Percentiles rank a stretch among this genome's conserved stretches.
phyloP scores from a whole-genome alignment of 2,113 vertebrate genomes.

The Ginglymostoma cirratum region DNA sequence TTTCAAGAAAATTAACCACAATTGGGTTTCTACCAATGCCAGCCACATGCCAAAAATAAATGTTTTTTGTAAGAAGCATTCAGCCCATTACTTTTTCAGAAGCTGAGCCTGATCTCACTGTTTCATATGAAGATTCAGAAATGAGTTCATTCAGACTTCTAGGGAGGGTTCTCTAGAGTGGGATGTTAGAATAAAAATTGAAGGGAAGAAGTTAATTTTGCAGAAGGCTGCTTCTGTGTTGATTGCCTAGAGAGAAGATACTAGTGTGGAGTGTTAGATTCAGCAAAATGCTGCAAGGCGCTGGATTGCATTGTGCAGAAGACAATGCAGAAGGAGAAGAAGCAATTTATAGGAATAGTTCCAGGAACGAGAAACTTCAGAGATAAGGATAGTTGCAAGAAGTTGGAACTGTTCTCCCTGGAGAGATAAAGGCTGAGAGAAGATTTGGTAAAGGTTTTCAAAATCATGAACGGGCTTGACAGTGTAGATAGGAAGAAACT shows the following conservation, averaged over 20 bases:
- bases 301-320: no score
- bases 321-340: no score
- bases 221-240: neutral
- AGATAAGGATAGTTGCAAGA: no score
- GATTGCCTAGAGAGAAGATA: neutral
- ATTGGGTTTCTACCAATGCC: neutral
- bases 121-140: neutral
- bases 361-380: no score
- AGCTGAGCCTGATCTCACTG: neutral
- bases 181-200: neutral
- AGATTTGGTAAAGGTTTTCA: no score
- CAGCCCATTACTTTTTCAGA: neutral
- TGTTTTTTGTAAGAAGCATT: neutral
- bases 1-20: neutral
- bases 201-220: neutral
- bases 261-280: neutral
- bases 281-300: no score
- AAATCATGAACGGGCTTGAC: no score
- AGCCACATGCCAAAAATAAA: neutral
- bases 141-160: neutral
- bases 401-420: no score
- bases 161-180: neutral
- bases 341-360: no score
- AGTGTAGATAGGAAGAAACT: no score
- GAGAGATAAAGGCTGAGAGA: no score